These are phyloP conservation scores for Calonectris borealis DNA, from an alignment of 2,113 vertebrate species.

Conservation along the genomic window DNA sequence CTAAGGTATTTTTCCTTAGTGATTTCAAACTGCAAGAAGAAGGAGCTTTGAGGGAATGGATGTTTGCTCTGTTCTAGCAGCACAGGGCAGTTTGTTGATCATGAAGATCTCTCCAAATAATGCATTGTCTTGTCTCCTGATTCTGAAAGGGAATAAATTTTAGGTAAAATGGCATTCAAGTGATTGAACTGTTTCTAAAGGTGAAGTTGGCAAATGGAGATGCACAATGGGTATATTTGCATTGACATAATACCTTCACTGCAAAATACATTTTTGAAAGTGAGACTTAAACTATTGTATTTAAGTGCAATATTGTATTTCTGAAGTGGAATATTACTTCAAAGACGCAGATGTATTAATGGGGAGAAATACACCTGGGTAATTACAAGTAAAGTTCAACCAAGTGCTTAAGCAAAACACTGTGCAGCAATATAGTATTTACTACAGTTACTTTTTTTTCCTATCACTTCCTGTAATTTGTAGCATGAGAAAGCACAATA, in stretches of 20 bases:
- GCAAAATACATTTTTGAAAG: not conserved
- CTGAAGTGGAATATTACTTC: not conserved
- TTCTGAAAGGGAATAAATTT: not conserved
- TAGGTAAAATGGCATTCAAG: not conserved
- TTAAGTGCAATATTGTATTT: not conserved
- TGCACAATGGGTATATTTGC: not conserved
- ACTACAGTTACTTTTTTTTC: not conserved
- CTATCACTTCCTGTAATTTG: not conserved
- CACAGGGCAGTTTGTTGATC: not conserved
- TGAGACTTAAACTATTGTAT: not conserved
- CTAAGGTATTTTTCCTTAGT: not conserved
- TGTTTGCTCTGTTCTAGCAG: not conserved
- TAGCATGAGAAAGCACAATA: not conserved
- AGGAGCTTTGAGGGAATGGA: not conserved
- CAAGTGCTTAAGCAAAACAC: not conserved
- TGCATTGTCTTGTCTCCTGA: not conserved
- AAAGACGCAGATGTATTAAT: not conserved
- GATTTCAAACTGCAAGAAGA: not conserved
- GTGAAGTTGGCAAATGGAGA: not conserved
- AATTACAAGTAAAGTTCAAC: not conserved
- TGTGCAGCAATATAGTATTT: not conserved
- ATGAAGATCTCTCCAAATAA: not conserved
- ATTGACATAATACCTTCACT: not conserved
- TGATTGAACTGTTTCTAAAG: not conserved
- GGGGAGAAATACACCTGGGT: not conserved